Conservation (phyloP, 1,140 invertebrate genomes). For the Drosophila sulfurigaster region DNA sequence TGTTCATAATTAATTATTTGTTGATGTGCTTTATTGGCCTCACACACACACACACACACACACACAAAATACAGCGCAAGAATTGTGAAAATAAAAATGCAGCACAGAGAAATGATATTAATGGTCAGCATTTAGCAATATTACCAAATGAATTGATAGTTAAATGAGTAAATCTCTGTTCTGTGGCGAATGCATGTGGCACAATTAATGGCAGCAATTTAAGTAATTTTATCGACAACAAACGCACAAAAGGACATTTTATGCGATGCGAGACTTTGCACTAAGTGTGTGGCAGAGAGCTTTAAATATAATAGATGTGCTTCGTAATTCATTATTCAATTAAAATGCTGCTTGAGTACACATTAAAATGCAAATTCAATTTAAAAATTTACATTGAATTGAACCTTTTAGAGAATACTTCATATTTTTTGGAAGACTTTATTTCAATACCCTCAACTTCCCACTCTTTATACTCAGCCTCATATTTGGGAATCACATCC, state of each 20-base stretch:
- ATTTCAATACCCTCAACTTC: no score
- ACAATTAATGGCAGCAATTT: constrained; percentile 28
- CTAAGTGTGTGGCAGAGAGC: not conserved
- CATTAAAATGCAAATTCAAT: no score
- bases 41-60: not conserved
- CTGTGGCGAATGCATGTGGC: not conserved
- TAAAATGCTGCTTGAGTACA: no score
- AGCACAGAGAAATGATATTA: constrained; percentile 33
- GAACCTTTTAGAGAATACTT: no score
- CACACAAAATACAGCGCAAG: not conserved
- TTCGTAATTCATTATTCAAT: not conserved
- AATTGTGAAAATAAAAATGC: constrained; percentile 9
- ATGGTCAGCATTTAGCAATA: constrained; percentile 37
- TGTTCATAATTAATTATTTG: constrained; percentile 46
- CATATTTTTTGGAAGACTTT: no score
- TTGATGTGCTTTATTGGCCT: constrained; percentile 23
- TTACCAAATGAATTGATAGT: constrained; percentile 21
- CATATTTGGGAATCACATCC: no score
- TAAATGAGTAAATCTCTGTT: constrained; percentile 19
- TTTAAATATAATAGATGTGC: constrained; percentile 6
- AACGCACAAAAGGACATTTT: not conserved
- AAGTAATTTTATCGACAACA: constrained; percentile 1
- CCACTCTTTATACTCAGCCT: no score
- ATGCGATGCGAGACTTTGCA: not conserved
- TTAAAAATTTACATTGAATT: no score